These are phyloP conservation scores for Erpobdella octoculata DNA, from an alignment of 2,888 invertebrate genomes.

Conservation along the genomic window DNA sequence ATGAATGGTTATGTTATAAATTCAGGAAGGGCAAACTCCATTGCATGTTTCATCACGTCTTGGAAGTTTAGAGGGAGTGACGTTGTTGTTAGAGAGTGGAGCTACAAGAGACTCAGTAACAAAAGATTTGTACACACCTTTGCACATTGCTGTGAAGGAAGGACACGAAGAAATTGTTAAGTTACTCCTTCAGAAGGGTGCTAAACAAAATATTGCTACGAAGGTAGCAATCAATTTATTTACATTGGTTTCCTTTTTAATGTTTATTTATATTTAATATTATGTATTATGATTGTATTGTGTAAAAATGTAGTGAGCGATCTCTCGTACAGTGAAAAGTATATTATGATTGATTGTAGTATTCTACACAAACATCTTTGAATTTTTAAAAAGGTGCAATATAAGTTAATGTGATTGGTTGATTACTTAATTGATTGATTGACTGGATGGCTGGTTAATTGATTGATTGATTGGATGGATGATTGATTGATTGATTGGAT, in stretches of 20 bases:
- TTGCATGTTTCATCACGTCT: slow-evolving; percentile 29
- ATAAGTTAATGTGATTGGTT: no score
- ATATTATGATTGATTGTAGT: no score
- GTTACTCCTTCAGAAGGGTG: slow-evolving; percentile 87
- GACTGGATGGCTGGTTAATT: no score
- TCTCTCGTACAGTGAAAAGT: no score
- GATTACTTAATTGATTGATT: no score
- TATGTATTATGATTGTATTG: no score
- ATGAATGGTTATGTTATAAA: no score
- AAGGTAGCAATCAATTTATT: slow-evolving; percentile 61
- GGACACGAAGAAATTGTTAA: slow-evolving; percentile 97
- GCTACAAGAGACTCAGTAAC: slow-evolving; percentile 71
- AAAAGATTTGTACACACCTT: slow-evolving; percentile 85
- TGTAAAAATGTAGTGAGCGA: no score
- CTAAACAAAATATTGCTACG: slow-evolving; percentile 79
- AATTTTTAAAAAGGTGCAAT: no score
- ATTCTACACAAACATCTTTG: no score
- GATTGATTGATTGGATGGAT: no score
- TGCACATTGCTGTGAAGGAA: slow-evolving; percentile 79
- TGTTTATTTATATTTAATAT: background rate
- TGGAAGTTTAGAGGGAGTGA: slow-evolving; percentile 16
- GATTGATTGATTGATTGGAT: no score
- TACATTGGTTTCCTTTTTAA: background rate
- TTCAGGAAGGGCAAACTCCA: slow-evolving; percentile 31
- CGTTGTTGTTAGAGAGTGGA: slow-evolving; percentile 26